Percentiles rank a stretch among this genome's conserved stretches.
Conservation (phyloP, 2,888 invertebrate species). For the Lissocephala sabroskyi region DNA sequence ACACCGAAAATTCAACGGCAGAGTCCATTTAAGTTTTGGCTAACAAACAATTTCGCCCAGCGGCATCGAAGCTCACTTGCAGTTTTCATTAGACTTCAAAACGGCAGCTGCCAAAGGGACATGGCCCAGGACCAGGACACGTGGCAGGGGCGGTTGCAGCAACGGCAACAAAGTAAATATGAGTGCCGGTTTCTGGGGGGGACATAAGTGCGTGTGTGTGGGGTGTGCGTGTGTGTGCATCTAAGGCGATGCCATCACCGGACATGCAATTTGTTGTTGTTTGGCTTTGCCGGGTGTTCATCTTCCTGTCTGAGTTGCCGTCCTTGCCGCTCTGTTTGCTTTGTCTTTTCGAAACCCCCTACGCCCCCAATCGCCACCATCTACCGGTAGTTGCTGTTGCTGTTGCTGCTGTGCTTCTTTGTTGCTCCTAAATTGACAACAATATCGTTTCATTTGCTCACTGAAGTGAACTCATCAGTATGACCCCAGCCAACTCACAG, state of each 20-base stretch:
- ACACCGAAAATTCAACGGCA: no score
- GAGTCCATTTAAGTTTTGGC: no score
- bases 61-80: conserved; percentile 37
- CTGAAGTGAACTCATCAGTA: conserved; percentile 62
- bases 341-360: conserved; percentile 46
- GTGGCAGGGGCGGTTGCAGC: no score
- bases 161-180: conserved; percentile 46
- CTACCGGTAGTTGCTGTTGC: neutral
- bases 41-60: no score
- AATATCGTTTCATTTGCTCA: conserved; percentile 62
- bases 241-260: conserved; percentile 22
- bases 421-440: conserved; percentile 63
- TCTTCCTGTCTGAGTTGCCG: no score
- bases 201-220: neutral
- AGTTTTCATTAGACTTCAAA: conserved; percentile 48
- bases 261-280: conserved; percentile 58
- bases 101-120: conserved; percentile 15
- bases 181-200: conserved; percentile 52
- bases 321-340: conserved; percentile 3
- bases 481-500: conserved; percentile 3
- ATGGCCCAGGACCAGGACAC: neutral
- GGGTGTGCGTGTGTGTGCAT: no score
- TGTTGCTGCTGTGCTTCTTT: conserved; percentile 36
- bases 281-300: conserved; percentile 47
- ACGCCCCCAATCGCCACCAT: no score